These are phyloP conservation scores for Cydia splendana DNA, from an alignment of 1,140 invertebrate genomes.

Conservation along the genomic window DNA sequence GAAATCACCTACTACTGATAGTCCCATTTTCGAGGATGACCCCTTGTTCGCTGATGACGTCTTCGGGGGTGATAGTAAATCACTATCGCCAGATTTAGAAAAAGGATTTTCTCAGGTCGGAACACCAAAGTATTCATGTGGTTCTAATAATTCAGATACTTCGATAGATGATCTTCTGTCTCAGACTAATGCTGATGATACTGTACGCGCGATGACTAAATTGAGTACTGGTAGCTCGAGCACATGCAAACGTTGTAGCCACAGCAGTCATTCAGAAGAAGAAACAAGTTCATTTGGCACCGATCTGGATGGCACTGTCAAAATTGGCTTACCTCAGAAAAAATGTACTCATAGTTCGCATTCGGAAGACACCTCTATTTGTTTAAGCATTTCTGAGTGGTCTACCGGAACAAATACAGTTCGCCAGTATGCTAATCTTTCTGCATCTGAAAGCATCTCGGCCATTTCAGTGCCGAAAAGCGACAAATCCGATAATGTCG, in stretches of 20 bases:
- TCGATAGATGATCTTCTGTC: constrained; percentile 82
- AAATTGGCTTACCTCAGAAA: constrained; percentile 87
- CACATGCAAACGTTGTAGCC: constrained; percentile 81
- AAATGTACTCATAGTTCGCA: constrained; percentile 89
- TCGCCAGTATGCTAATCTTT: constrained; percentile 86
- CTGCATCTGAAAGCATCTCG: constrained; percentile 82
- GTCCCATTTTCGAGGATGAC: constrained; percentile 84
- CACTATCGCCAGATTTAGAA: constrained; percentile 80
- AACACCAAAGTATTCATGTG: constrained; percentile 81
- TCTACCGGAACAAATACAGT: constrained; percentile 90
- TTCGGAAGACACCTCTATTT: constrained; percentile 91
- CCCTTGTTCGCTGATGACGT: constrained; percentile 83
- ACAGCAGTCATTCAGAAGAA: constrained; percentile 85
- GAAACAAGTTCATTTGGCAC: constrained; percentile 85
- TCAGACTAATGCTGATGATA: constrained; percentile 74
- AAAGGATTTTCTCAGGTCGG: constrained; percentile 71
- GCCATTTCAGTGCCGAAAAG: constrained; percentile 83
- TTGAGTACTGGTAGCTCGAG: constrained; percentile 69
- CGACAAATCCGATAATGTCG: constrained; percentile 81
- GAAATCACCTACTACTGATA: constrained; percentile 81
- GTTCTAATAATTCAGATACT: constrained; percentile 83
- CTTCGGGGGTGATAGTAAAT: constrained; percentile 81
- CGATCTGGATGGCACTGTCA: constrained; percentile 88
- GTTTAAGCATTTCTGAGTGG: constrained; percentile 90
- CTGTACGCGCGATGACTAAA: constrained; percentile 63